Evolutionary conservation across 2,797 vertebrate species (phyloP).

Genomic region (Rhabdophis nuchalis): DNA sequence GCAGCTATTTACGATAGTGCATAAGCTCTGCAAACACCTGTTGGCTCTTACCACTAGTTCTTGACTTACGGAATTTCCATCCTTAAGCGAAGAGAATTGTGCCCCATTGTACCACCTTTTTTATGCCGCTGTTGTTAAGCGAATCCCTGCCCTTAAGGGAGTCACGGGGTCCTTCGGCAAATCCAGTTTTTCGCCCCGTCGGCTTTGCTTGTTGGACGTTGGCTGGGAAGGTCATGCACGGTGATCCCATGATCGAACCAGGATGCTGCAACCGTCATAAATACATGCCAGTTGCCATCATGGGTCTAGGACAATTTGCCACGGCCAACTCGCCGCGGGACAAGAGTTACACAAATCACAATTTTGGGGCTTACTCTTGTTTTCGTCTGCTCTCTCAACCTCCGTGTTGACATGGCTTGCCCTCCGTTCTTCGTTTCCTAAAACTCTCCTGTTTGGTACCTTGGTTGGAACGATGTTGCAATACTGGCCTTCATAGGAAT

Average conservation of each 20-base stretch:
- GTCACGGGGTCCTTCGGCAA: too few relatives aligned
- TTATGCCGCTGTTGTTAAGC: too few relatives aligned
- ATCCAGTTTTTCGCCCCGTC: too few relatives aligned
- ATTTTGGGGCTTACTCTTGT: constrained; percentile 6
- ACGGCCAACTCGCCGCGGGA: too few relatives aligned
- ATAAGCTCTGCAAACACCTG: not conserved
- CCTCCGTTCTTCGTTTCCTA: constrained; percentile 3
- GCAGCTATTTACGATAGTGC: not conserved
- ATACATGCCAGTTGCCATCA: too few relatives aligned
- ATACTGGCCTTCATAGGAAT: constrained; percentile 22
- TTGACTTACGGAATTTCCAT: not conserved
- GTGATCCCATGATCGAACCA: too few relatives aligned
- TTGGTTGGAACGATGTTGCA: constrained; percentile 37
- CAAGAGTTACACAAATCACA: too few relatives aligned
- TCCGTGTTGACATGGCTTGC: constrained; percentile 16
- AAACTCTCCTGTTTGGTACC: constrained; percentile 5
- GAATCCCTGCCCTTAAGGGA: too few relatives aligned
- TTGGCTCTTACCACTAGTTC: not conserved
- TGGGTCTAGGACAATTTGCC: too few relatives aligned
- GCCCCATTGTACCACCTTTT: not conserved
- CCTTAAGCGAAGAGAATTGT: not conserved
- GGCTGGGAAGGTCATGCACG: too few relatives aligned
- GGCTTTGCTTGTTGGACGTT: too few relatives aligned
- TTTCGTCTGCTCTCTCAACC: not conserved
- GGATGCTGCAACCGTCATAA: too few relatives aligned